A percentile compares a stretch with the other conserved stretches of the same genome.
These are phyloP conservation scores for Tamias sibiricus DNA, from an alignment of 2,113 vertebrate genomes.

Conservation along the genomic window DNA sequence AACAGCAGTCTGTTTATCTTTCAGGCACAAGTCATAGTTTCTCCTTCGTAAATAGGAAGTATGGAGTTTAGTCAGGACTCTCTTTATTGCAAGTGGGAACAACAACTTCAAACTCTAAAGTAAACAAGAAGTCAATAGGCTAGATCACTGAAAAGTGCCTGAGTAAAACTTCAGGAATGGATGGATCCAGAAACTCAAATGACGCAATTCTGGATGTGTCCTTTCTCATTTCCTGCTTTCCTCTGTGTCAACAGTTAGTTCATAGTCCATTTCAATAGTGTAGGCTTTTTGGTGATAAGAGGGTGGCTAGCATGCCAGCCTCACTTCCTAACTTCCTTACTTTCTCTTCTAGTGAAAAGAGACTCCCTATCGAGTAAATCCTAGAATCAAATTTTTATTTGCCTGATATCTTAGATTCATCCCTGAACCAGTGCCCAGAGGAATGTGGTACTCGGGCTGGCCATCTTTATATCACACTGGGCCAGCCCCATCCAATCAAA, in stretches of 20 bases:
- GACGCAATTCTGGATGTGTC: background rate
- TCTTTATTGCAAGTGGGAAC: background rate
- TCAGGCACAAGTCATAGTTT: background rate
- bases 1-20: background rate
- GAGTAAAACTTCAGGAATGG: background rate
- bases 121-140: background rate
- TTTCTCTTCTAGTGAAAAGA: background rate
- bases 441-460: background rate
- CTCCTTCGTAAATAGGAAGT: background rate
- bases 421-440: background rate
- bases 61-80: background rate
- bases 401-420: background rate
- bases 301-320: background rate
- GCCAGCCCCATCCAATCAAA: background rate
- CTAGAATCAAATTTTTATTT: conserved; percentile 15
- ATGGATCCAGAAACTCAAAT: background rate
- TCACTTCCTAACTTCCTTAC: background rate
- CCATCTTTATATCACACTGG: background rate
- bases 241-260: background rate
- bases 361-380: background rate
- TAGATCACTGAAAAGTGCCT: background rate
- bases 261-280: background rate
- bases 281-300: background rate
- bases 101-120: background rate
- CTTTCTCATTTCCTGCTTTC: background rate